Conservation (phyloP, 2,797 vertebrate genomes). For the Nyctalus aviator region DNA sequence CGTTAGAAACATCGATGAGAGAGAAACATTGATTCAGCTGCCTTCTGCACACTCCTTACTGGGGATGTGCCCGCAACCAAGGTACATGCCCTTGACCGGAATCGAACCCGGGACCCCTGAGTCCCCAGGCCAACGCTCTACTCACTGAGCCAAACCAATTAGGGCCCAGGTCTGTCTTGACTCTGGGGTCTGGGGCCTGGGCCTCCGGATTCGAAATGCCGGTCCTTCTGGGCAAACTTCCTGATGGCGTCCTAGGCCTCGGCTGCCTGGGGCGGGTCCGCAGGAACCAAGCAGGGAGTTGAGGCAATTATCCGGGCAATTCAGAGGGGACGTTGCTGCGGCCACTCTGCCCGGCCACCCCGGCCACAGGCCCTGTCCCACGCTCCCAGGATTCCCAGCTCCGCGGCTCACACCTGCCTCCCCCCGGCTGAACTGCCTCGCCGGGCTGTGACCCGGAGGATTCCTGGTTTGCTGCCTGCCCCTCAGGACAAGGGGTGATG, state of each 20-base stretch:
- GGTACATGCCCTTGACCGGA: no score
- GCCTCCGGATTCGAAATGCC: background rate
- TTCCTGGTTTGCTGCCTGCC: conserved; percentile 85
- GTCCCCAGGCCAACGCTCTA: no score
- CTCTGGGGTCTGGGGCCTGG: background rate
- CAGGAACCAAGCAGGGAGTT: background rate
- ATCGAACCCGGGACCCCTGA: no score
- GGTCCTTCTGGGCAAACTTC: background rate
- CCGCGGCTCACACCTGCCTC: background rate
- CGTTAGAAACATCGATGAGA: no score
- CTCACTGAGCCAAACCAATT: no score
- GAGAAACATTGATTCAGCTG: no score
- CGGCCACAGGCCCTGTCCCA: rapidly evolving
- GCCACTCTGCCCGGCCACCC: background rate
- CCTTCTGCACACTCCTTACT: no score
- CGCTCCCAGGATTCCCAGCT: background rate
- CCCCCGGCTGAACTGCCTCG: conserved; percentile 36
- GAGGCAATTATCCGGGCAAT: background rate
- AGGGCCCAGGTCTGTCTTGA: background rate
- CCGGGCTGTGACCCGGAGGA: conserved; percentile 71
- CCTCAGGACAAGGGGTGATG: conserved; percentile 85
- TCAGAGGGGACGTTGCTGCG: background rate
- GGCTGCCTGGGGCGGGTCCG: background rate
- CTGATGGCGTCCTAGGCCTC: background rate
- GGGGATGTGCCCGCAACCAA: no score